Evolutionary conservation across 2,113 vertebrate species (phyloP), one percentile per base, ranked within the genome.

Genomic region (Oryzias curvinotus): DNA sequence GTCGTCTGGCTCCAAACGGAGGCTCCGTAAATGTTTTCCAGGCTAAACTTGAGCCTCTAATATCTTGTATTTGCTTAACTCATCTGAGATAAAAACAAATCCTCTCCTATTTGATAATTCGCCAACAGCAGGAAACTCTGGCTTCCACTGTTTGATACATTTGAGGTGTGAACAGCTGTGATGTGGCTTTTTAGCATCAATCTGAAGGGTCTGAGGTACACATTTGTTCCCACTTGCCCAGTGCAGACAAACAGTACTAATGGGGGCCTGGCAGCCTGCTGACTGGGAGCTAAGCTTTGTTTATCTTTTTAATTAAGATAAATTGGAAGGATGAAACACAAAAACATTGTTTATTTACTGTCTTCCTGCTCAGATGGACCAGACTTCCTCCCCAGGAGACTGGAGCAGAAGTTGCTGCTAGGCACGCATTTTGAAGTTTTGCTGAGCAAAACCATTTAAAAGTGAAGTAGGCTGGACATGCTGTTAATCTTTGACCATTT

Each of bases 291-390:
- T 45, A 44, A 47, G 43, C 62, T 78, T 58, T 78, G 75, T 75
- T 78, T 84, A 82, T 88, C 80, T 78, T 46, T 60, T 71, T 82
- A 85, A 85, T 79, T 62, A 73, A 64, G 71, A 76, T 72, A 64
- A 81, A 86, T 77, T 85, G 50, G 54, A 67, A 50, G 55, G 74
- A 81, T 66, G 73, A 78, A 81, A 77, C 72, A 84, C 83, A 77
- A 67, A 79, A 85, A 73, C 71, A 25, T 59, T 81, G 85, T 88
- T 89, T 90, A 82, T 89, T 77, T 76, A 57, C 64, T 46, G 68
- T 63, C 78, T 85, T 88, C 84, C 85, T 73, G 74, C 77, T 59
- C 45, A 14, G 57, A 72, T 75, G 59, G 58, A 71, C 59, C 44
- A 71, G 36, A 63, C 80, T 78, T 88, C 87, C 87, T 85, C 64